Base-by-base conservation (phyloP, 2,888 invertebrate species). In the Therioaphis trifolii region DNA sequence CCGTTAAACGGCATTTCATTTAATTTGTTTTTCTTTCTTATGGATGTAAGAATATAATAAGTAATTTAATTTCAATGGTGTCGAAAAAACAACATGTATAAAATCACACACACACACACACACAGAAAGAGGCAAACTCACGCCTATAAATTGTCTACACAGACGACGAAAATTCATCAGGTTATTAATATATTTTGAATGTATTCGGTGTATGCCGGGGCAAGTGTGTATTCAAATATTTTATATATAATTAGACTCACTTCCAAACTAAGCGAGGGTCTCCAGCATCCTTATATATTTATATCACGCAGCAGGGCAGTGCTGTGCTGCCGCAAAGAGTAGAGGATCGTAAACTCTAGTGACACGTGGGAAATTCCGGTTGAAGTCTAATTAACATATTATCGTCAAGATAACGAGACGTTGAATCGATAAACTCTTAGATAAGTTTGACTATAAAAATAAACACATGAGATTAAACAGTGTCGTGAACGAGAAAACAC, bases 311-410 rank as follows among this genome's bases (percentile, higher is more conserved):
- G 46, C 15, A 15, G 15, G 12, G 46, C 35, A 35, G 7, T 11
- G 46, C 46, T 21, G 11, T 58, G 21, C 24, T 11, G 24, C 24
- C 15, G 46, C n/a, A 49, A 46, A 52, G 15, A 15, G 29, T 12
- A 29, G 46, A 63, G 29, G 29, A 77, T 52, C 68, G 78, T 68
- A 68, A 78, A 78, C 18, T 68, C 68, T n/a, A 40, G 35, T 55
- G 78, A 78, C 68, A 68, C 52, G 52, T 78, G 68, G 78, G 68
- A 68, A 78, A 78, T 68, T 24, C 12, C 12, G 46, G 43, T 4
- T 75, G 18, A 35, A 43, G 46, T 63, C 29, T 68, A 68, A 78
- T 78, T 68, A 78, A 78, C 78, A 78, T 78, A 78, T 68, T 76
- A 63, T 76, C 46, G 52, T 78, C 78, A 40, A 12, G 68, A 78